Percentiles rank a stretch among this genome's conserved stretches.
Conservation (phyloP, 1,140 invertebrate genomes). For the Lysiphlebus fabarum region DNA sequence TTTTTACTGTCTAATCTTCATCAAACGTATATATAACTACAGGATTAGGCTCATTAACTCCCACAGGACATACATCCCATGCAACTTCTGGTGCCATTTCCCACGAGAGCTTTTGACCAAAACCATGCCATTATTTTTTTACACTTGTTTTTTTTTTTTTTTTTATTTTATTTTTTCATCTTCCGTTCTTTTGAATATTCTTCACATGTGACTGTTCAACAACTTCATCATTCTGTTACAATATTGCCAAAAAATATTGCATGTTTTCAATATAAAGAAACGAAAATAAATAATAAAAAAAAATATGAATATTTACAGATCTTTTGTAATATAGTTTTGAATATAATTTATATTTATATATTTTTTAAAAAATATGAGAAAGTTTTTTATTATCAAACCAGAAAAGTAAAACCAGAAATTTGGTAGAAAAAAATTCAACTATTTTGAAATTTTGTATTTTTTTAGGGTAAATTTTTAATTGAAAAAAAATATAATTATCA, state of each 20-base stretch:
- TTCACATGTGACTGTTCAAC: neutral
- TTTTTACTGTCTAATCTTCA: slow-evolving; percentile 37
- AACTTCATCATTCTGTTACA: slow-evolving; percentile 1
- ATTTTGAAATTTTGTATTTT: too few relatives aligned
- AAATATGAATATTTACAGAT: too few relatives aligned
- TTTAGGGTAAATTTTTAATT: too few relatives aligned
- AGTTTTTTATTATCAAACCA: too few relatives aligned
- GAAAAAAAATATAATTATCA: too few relatives aligned
- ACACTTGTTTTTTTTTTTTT: slow-evolving; percentile 15
- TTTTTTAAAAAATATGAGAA: too few relatives aligned
- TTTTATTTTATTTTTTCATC: neutral
- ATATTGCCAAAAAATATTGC: slow-evolving; percentile 4
- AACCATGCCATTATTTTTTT: slow-evolving; percentile 10
- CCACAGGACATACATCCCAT: slow-evolving; percentile 25
- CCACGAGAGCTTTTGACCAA: slow-evolving; percentile 32
- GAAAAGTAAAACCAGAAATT: too few relatives aligned
- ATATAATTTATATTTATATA: too few relatives aligned
- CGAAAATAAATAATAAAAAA: too few relatives aligned
- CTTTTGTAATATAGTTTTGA: too few relatives aligned
- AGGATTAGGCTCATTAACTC: slow-evolving; percentile 54
- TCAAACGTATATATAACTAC: slow-evolving; percentile 25
- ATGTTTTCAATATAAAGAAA: too few relatives aligned
- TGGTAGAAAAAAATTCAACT: too few relatives aligned
- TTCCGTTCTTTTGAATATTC: slow-evolving; percentile 5
- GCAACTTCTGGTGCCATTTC: slow-evolving; percentile 32